Conservation (phyloP, 2,888 invertebrate species). For the Callimorpha dominula region DNA sequence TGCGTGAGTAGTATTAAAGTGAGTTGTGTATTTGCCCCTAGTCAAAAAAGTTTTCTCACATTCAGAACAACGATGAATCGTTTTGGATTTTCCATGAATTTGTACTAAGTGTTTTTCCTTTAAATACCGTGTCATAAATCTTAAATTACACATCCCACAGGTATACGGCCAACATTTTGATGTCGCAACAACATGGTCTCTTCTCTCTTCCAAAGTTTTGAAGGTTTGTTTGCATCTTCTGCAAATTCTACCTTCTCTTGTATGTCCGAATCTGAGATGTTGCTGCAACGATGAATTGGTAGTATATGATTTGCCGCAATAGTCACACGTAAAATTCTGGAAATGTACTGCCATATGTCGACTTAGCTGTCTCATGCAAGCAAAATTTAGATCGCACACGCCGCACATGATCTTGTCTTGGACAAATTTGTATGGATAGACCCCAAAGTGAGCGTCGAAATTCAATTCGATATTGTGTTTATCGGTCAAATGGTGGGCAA, state of each 20-base stretch:
- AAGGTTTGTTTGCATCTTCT: constrained; percentile 75
- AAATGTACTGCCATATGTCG: constrained; percentile 73
- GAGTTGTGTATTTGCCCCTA: constrained; percentile 66
- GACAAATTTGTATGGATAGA: constrained; percentile 72
- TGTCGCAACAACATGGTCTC: constrained; percentile 62
- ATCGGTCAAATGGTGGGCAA: constrained; percentile 67
- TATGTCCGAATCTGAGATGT: constrained; percentile 67
- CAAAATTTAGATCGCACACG: constrained; percentile 66
- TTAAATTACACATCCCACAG: too few relatives aligned
- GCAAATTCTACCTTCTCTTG: constrained; percentile 68
- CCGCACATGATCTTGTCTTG: constrained; percentile 70
- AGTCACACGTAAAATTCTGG: constrained; percentile 71
- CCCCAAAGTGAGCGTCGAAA: constrained; percentile 62
- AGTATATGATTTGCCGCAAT: constrained; percentile 73
- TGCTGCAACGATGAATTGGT: constrained; percentile 68
- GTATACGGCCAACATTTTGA: constrained; percentile 53
- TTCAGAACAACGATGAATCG: constrained; percentile 69
- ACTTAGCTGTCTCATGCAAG: constrained; percentile 67
- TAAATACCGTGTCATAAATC: constrained; percentile 52
- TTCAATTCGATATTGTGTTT: constrained; percentile 62
- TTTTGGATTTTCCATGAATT: constrained; percentile 60
- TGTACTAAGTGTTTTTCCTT: constrained; percentile 69
- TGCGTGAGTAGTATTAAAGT: constrained; percentile 73
- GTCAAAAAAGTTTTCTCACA: constrained; percentile 67
- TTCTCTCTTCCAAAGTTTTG: constrained; percentile 60